These are phyloP conservation scores for Python bivittatus DNA, from an alignment of 2,113 vertebrate species.

Conservation along the genomic window DNA sequence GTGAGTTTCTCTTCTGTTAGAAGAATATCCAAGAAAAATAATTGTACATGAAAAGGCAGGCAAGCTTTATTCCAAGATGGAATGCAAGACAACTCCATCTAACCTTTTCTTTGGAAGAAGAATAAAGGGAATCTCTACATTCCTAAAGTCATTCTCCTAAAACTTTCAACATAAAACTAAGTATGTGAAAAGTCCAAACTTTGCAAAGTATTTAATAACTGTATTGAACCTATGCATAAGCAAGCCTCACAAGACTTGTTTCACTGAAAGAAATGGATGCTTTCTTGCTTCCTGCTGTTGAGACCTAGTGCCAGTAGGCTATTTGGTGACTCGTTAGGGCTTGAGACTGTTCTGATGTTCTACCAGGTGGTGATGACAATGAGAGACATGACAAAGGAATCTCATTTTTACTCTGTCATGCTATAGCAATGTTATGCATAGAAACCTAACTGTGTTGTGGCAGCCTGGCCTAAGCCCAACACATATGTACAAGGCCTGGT, in stretches of 20 bases:
- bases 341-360: conserved; percentile 56
- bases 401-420: conserved; percentile 34
- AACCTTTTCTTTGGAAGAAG: conserved; percentile 34
- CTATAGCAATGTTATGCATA: conserved; percentile 28
- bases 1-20: neutral
- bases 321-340: conserved; percentile 21
- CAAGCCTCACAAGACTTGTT: conserved; percentile 21
- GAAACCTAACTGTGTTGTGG: conserved; percentile 52
- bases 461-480: conserved; percentile 32
- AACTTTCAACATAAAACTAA: neutral
- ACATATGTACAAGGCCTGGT: conserved; percentile 48
- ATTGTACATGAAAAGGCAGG: neutral
- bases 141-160: conserved; percentile 18
- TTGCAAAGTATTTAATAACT: conserved; percentile 11
- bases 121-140: conserved; percentile 31
- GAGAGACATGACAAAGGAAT: conserved; percentile 42
- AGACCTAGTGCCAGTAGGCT: neutral
- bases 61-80: conserved; percentile 14
- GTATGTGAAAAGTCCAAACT: neutral
- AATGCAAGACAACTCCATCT: accelerated
- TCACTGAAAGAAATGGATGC: conserved; percentile 23
- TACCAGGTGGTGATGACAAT: conserved; percentile 54
- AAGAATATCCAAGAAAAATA: conserved; percentile 25
- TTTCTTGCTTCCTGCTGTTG: neutral
- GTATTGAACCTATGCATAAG: conserved; percentile 6